Evolutionary conservation across 1,140 invertebrate species (phyloP).

Genomic region (Dendroctonus ponderosae): DNA sequence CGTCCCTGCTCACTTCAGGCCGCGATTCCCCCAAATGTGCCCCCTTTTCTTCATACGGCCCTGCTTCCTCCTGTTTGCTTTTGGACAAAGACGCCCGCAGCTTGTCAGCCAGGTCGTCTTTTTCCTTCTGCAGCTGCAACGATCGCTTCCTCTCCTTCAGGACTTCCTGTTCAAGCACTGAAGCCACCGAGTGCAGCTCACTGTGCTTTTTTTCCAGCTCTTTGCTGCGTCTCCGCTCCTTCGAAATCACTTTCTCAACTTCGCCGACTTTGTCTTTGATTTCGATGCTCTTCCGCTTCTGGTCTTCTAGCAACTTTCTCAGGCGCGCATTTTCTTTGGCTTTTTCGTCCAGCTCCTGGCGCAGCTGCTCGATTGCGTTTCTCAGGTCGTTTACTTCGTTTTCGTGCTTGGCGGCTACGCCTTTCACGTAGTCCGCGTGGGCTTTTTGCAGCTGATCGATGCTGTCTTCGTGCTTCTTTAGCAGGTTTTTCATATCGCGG

Average conservation of each 20-base stretch:
- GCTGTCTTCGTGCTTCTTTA: slow-evolving; percentile 36
- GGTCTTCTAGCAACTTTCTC: slow-evolving; percentile 28
- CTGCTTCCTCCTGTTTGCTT: slow-evolving; percentile 4
- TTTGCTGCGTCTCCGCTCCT: slow-evolving; percentile 25
- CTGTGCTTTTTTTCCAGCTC: slow-evolving; percentile 27
- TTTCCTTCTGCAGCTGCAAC: slow-evolving; percentile 13
- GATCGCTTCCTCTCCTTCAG: slow-evolving; percentile 23
- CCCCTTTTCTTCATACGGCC: slow-evolving; percentile 2
- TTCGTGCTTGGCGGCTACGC: slow-evolving; percentile 34
- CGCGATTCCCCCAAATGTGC: background rate
- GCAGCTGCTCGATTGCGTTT: slow-evolving; percentile 27
- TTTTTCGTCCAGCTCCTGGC: slow-evolving; percentile 13
- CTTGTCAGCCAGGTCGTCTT: slow-evolving; percentile 6
- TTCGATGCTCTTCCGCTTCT: slow-evolving; percentile 28
- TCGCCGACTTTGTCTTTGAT: slow-evolving; percentile 35
- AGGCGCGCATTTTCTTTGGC: slow-evolving; percentile 17
- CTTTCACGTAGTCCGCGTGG: slow-evolving; percentile 34
- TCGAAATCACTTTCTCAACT: slow-evolving; percentile 28
- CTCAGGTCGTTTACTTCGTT: slow-evolving; percentile 36
- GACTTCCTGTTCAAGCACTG: slow-evolving; percentile 18
- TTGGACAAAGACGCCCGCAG: slow-evolving; percentile 1
- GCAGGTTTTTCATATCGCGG: slow-evolving; percentile 37
- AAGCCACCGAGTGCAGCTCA: slow-evolving; percentile 7
- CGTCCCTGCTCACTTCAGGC: slow-evolving; percentile 1
- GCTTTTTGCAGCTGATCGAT: slow-evolving; percentile 40